Evolutionary conservation across 2,888 invertebrate species (phyloP).

Genomic region (Lissocephala sabroskyi): DNA sequence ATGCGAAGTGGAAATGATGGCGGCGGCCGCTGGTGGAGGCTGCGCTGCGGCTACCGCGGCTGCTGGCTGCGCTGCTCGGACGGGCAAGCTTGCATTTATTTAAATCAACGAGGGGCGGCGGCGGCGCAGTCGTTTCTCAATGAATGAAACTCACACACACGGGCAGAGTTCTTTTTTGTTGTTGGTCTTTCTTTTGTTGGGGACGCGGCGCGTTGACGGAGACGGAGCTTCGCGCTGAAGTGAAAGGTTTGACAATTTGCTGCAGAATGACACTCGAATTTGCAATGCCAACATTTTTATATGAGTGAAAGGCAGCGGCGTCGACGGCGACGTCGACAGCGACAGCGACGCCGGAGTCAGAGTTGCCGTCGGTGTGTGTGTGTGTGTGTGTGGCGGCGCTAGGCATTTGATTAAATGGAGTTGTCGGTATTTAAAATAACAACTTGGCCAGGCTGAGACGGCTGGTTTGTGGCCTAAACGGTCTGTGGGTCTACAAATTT

Average conservation of each 20-base stretch:
- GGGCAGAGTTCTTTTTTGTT: conserved; percentile 28
- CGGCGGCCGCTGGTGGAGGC: too few relatives aligned
- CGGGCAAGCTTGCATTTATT: conserved; percentile 46
- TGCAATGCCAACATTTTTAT: conserved; percentile 73
- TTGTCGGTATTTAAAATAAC: conserved; percentile 65
- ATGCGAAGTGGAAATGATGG: too few relatives aligned
- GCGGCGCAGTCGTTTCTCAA: conserved; percentile 31
- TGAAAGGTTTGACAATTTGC: conserved; percentile 69
- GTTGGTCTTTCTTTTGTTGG: conserved; percentile 26
- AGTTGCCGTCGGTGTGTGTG: conserved; percentile 6
- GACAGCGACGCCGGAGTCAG: conserved; percentile 22
- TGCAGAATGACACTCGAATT: conserved; percentile 72
- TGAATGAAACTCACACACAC: conserved; percentile 56
- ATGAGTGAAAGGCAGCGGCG: conserved; percentile 72
- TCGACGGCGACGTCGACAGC: too few relatives aligned
- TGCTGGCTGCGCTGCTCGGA: conserved; percentile 25
- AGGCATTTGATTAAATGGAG: conserved; percentile 61
- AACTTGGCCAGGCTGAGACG: conserved; percentile 56
- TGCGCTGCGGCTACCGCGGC: conserved; percentile 12
- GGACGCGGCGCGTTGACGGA: conserved; percentile 16
- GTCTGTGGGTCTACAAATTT: conserved; percentile 63
- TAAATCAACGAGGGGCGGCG: conserved; percentile 13
- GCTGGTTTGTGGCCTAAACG: conserved; percentile 48
- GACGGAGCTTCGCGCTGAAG: conserved; percentile 47
- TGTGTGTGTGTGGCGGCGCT: conserved; percentile 6